Percentiles rank a stretch among this genome's conserved stretches.
These are phyloP conservation scores for Pungitius pungitius DNA, from an alignment of 2,113 vertebrate genomes.

Conservation along the genomic window DNA sequence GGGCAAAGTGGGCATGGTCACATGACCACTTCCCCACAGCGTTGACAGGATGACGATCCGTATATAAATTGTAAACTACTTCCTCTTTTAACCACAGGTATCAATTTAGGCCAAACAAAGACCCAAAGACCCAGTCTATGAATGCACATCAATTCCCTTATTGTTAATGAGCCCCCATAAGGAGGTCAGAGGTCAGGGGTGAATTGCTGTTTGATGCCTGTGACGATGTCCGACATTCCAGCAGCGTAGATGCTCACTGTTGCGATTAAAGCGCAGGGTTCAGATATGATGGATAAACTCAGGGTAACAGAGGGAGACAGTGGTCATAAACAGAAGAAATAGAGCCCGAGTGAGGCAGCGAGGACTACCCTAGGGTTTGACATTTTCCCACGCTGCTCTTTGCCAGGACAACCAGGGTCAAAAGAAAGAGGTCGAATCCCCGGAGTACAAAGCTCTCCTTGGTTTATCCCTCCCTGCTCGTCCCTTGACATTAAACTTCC, in stretches of 20 bases:
- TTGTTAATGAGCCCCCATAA: slow-evolving; percentile 6
- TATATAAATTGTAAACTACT: not conserved
- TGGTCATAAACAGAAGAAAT: slow-evolving; percentile 17
- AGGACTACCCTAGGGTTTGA: slow-evolving; percentile 12
- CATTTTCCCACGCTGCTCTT: slow-evolving; percentile 68
- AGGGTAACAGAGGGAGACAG: not conserved
- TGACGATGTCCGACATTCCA: slow-evolving; percentile 10
- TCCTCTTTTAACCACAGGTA: not conserved
- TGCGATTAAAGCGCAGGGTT: not conserved
- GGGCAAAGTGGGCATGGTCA: not conserved
- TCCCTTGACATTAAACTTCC: slow-evolving; percentile 59
- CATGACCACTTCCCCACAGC: not conserved
- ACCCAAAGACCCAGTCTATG: not conserved
- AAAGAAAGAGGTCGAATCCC: slow-evolving; percentile 52
- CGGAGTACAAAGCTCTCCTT: slow-evolving; percentile 24
- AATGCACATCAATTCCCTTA: not conserved
- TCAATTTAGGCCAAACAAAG: not conserved
- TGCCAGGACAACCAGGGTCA: slow-evolving; percentile 30
- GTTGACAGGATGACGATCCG: not conserved
- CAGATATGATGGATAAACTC: slow-evolving; percentile 1
- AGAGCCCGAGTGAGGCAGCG: slow-evolving; percentile 7
- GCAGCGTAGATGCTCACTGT: slow-evolving; percentile 1
- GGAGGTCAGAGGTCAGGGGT: slow-evolving; percentile 33
- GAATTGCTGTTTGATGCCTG: not conserved
- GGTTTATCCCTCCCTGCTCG: slow-evolving; percentile 48